These are phyloP conservation scores for Willowsia nigromaculata DNA, from an alignment of 2,888 invertebrate genomes.

Conservation along the genomic window DNA sequence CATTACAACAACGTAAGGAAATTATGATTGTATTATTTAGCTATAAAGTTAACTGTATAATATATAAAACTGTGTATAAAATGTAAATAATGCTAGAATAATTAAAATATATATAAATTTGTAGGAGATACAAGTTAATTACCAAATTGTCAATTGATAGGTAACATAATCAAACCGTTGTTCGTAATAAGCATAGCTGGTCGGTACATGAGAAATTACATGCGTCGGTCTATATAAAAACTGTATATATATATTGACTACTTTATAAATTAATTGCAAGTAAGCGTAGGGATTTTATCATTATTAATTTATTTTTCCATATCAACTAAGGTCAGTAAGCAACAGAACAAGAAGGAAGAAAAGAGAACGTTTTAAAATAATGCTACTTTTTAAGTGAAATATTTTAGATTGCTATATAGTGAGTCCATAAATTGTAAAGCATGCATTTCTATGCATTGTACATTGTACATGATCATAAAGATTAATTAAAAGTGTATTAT, in stretches of 20 bases:
- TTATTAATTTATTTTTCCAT: slow-evolving; percentile 72
- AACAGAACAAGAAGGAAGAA: not conserved
- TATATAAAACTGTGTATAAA: not conserved
- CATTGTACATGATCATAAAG: slow-evolving; percentile 14
- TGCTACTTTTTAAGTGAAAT: not conserved
- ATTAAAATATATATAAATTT: not conserved
- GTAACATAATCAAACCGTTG: not conserved
- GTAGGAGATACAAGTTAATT: not conserved
- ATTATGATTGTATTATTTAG: slow-evolving; percentile 28
- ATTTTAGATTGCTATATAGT: slow-evolving; percentile 13
- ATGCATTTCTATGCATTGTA: not conserved
- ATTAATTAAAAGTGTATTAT: slow-evolving; percentile 20
- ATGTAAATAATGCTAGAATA: not conserved
- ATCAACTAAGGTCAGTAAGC: slow-evolving; percentile 71
- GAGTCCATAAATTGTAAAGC: slow-evolving; percentile 35
- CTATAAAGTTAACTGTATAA: not conserved
- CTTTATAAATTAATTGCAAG: not conserved
- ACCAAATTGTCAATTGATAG: slow-evolving; percentile 15
- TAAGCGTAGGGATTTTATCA: slow-evolving; percentile 30
- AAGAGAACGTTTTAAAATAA: slow-evolving; percentile 15
- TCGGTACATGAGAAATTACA: not conserved
- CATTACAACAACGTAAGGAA: slow-evolving; percentile 9
- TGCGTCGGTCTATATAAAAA: slow-evolving; percentile 14
- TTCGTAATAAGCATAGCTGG: slow-evolving; percentile 3
- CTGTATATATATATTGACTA: not conserved